Conservation (phyloP, 2,113 vertebrate genomes). For the Pterocles gutturalis region DNA sequence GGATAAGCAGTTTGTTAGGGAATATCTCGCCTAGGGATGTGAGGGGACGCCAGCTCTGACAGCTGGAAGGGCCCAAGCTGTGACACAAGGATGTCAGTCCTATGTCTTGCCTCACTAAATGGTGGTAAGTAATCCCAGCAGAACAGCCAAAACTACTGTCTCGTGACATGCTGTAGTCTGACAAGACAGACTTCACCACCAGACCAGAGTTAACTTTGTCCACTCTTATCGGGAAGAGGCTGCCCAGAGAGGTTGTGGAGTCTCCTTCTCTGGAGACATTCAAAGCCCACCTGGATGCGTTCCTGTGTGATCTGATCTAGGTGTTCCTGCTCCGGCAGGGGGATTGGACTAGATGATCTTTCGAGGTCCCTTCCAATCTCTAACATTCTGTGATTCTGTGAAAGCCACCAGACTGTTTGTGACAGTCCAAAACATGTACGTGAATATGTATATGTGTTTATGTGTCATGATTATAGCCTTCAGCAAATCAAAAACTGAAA, state of each 20-base stretch:
- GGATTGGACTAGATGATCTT: no score
- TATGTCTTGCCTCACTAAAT: background rate
- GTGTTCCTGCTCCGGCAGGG: no score
- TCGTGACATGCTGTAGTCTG: background rate
- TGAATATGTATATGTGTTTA: background rate
- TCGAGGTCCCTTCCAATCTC: no score
- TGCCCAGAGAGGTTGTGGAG: no score
- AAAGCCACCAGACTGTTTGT: background rate
- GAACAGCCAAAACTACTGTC: background rate
- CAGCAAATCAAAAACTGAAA: background rate
- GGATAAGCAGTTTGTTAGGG: background rate
- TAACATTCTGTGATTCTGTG: no score
- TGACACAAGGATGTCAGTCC: background rate
- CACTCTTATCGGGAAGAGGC: background rate
- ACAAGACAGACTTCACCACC: background rate
- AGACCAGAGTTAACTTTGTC: background rate
- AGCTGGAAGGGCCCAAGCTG: background rate
- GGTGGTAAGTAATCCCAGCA: background rate
- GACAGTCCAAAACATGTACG: background rate
- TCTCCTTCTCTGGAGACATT: no score
- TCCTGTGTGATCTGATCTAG: no score
- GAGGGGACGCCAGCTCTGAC: background rate
- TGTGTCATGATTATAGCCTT: background rate
- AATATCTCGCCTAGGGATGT: background rate
- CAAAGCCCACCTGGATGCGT: no score